These are phyloP conservation scores for Pelodytes ibericus DNA, from an alignment of 2,797 vertebrate genomes.

Conservation along the genomic window DNA sequence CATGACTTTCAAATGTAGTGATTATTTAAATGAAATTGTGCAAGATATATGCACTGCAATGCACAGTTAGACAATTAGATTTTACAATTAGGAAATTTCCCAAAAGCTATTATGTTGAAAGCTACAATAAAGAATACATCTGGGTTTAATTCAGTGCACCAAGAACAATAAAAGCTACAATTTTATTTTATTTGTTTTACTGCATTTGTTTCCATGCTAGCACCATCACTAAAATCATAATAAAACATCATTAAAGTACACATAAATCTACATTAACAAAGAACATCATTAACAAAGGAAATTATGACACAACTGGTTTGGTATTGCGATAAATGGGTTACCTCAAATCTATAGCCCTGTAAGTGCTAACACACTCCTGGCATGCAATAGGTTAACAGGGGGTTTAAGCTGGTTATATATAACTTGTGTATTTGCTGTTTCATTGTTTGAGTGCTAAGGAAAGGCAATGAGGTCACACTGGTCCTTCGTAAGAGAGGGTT, in stretches of 20 bases:
- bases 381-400: no score
- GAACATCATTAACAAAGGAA: no score
- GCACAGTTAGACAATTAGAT: neutral
- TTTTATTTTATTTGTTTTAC: neutral
- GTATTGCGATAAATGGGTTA: no score
- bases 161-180: neutral
- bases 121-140: neutral
- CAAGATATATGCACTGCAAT: neutral
- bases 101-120: conserved; percentile 5
- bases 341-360: no score
- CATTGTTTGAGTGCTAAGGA: no score
- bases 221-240: neutral
- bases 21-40: neutral
- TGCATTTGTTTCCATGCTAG: neutral
- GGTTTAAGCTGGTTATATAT: no score
- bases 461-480: no score
- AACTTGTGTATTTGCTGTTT: no score
- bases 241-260: neutral
- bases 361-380: no score
- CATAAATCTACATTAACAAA: neutral
- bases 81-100: neutral
- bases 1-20: neutral
- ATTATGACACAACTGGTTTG: no score
- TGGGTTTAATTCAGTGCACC: neutral
- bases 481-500: conserved; percentile 13